Conservation (phyloP, 2,888 invertebrate species). For the Plutella xylostella region DNA sequence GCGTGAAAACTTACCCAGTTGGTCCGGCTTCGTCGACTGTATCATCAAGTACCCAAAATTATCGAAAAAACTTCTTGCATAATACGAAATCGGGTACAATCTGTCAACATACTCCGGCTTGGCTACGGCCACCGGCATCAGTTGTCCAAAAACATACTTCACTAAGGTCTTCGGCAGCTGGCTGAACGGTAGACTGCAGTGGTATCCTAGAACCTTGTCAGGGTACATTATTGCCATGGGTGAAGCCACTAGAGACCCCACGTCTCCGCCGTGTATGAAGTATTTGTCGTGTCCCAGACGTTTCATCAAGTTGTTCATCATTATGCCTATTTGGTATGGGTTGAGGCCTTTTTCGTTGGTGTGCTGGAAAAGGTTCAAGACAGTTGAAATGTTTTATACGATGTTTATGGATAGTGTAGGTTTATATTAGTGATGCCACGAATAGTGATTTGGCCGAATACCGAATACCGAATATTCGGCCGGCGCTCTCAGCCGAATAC, state of each 20-base stretch:
- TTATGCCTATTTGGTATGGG: slow-evolving; percentile 1
- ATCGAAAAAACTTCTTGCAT: too few species aligned
- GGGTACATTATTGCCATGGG: not conserved
- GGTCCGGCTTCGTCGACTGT: slow-evolving; percentile 1
- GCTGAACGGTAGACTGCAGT: slow-evolving; percentile 1
- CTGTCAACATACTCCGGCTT: not conserved
- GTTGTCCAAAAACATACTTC: not conserved
- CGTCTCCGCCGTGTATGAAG: slow-evolving; percentile 4
- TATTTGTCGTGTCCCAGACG: not conserved
- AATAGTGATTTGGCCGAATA: too few species aligned
- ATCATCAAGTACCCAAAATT: slow-evolving; percentile 2
- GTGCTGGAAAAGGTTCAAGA: too few species aligned
- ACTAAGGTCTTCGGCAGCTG: not conserved
- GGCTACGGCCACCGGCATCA: not conserved
- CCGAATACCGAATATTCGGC: too few species aligned
- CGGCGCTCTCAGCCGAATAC: too few species aligned
- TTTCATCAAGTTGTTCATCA: slow-evolving; percentile 1
- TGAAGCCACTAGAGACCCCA: not conserved
- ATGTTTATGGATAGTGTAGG: too few species aligned
- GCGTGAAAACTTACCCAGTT: not conserved
- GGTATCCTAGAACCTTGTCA: not conserved
- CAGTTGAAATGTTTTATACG: too few species aligned
- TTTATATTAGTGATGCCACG: too few species aligned
- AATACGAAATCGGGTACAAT: not conserved
- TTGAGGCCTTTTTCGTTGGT: not conserved